Evolutionary conservation across 2,113 vertebrate genomes (phyloP).

Genomic region (Arothron firmamentum): DNA sequence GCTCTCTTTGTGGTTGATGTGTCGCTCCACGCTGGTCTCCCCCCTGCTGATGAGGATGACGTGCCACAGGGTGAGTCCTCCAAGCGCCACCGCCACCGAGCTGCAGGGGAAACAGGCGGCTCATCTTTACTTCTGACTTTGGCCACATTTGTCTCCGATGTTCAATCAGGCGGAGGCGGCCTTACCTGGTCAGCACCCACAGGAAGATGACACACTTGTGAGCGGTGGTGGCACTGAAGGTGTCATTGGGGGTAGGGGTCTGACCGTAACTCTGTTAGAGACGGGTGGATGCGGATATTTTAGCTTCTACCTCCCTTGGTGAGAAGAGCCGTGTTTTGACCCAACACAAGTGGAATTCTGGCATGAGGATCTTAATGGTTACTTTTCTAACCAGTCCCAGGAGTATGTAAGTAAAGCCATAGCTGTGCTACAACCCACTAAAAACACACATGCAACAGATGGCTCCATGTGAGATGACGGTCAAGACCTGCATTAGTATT

Average conservation of each 20-base stretch:
- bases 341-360: no score
- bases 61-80: constrained; percentile 91
- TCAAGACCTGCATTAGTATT: no score
- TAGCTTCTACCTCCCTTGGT: neutral
- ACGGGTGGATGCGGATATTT: neutral
- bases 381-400: no score
- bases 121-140: neutral
- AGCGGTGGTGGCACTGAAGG: constrained; percentile 78
- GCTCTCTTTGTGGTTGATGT: constrained; percentile 91
- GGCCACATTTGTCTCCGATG: neutral
- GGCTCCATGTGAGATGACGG: no score
- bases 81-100: constrained; percentile 87
- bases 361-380: no score
- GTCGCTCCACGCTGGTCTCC: constrained; percentile 94
- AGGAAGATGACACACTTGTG: constrained; percentile 94
- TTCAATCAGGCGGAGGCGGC: neutral
- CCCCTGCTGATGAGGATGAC: constrained; percentile 85
- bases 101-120: constrained; percentile 60
- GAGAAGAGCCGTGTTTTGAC: no score
- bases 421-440: no score
- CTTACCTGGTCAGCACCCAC: constrained; percentile 96
- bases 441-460: no score
- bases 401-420: no score
- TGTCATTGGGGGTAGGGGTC: constrained; percentile 81
- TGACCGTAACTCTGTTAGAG: constrained; percentile 82